A percentile compares a stretch with the other conserved stretches of the same genome.
Conservation (phyloP, 2,113 vertebrate genomes). For the Brachionichthys hirsutus region DNA sequence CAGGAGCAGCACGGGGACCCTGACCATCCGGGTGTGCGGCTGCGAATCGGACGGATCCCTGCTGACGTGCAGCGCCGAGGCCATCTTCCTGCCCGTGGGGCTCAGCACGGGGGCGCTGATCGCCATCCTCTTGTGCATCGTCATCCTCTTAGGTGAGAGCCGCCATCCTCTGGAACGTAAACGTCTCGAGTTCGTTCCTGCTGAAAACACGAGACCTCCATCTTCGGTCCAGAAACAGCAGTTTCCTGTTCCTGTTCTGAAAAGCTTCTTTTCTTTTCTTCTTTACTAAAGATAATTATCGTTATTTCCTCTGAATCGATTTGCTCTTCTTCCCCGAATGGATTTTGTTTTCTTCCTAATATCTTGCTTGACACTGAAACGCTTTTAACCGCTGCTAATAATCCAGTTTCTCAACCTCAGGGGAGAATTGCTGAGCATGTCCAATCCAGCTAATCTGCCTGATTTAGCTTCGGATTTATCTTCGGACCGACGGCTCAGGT, state of each 20-base stretch:
- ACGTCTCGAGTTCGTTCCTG: no score
- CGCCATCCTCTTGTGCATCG: slow-evolving; percentile 92
- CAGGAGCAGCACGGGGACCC: slow-evolving; percentile 92
- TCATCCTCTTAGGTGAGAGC: slow-evolving; percentile 92
- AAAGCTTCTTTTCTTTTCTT: neutral
- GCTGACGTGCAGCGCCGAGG: slow-evolving; percentile 93
- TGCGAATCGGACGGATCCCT: slow-evolving; percentile 89
- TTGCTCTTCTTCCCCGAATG: neutral
- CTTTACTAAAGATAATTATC: neutral
- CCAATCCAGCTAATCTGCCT: neutral
- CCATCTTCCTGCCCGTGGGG: slow-evolving; percentile 94
- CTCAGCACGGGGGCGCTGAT: slow-evolving; percentile 95
- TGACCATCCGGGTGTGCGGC: slow-evolving; percentile 93
- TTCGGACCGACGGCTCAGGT: neutral
- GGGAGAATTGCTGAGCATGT: neutral
- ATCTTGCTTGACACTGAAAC: no score
- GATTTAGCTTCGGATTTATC: neutral
- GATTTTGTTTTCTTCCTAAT: neutral
- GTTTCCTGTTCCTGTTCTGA: no score
- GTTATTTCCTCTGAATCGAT: neutral
- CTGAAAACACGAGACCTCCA: no score
- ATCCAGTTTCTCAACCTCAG: neutral
- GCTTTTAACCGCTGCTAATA: neutral
- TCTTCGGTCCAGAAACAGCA: no score
- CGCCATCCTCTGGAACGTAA: neutral